These are phyloP conservation scores for Venturia canescens DNA, from an alignment of 1,140 invertebrate genomes.

Conservation along the genomic window DNA sequence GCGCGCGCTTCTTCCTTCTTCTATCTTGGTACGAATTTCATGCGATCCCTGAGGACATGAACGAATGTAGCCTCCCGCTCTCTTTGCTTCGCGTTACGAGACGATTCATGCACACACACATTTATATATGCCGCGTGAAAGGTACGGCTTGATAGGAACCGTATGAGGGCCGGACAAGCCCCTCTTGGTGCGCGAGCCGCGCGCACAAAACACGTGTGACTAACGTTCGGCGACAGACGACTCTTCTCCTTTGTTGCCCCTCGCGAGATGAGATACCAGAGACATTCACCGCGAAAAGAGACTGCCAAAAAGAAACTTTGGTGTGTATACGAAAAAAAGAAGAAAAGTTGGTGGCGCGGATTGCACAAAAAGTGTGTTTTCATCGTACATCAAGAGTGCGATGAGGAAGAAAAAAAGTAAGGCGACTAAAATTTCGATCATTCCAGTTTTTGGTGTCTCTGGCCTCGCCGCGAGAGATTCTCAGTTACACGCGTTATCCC, in stretches of 20 bases:
- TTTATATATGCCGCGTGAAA: neutral
- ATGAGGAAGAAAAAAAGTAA: constrained; percentile 33
- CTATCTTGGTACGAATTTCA: constrained; percentile 36
- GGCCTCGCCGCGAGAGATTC: neutral
- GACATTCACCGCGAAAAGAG: constrained; percentile 38
- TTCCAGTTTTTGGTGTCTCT: neutral
- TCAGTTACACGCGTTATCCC: neutral
- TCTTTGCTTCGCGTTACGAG: constrained; percentile 28
- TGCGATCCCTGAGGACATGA: constrained; percentile 21
- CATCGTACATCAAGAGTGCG: neutral
- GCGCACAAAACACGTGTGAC: constrained; percentile 45
- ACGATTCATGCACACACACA: neutral
- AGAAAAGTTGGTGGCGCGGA: neutral
- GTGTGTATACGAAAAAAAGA: constrained; percentile 22
- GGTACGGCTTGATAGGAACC: neutral
- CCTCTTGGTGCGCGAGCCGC: constrained; percentile 38
- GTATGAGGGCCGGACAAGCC: constrained; percentile 27
- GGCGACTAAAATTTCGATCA: constrained; percentile 25
- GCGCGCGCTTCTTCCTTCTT: neutral
- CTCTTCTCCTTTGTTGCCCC: constrained; percentile 42
- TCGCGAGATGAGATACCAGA: constrained; percentile 16
- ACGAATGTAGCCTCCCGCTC: constrained; percentile 18
- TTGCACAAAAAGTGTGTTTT: neutral
- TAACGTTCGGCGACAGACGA: constrained; percentile 43
- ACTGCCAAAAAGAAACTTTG: constrained; percentile 26